Evolutionary conservation across 2,888 invertebrate genomes (phyloP).

Genomic region (Catocala fraxini): DNA sequence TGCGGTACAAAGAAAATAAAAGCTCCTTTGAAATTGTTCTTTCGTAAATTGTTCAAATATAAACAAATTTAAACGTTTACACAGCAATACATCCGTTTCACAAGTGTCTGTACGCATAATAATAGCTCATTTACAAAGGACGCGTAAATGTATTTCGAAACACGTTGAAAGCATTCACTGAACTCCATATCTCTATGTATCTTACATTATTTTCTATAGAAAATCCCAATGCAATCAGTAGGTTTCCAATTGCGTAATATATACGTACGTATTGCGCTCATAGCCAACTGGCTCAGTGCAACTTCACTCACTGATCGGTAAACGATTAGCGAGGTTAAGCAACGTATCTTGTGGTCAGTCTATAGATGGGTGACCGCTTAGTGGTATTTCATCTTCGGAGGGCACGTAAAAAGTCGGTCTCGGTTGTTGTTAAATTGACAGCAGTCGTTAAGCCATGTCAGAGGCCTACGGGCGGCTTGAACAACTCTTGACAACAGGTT

Average conservation of each 20-base stretch:
- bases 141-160: slow-evolving; percentile 41
- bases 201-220: slow-evolving; percentile 45
- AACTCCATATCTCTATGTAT: slow-evolving; percentile 39
- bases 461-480: no score
- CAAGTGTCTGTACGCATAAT: slow-evolving; percentile 21
- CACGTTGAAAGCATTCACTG: slow-evolving; percentile 47
- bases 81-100: slow-evolving; percentile 9
- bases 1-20: slow-evolving; percentile 33
- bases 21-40: slow-evolving; percentile 30
- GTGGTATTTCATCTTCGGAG: no score
- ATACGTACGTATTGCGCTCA: no score
- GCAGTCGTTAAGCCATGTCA: no score
- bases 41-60: slow-evolving; percentile 23
- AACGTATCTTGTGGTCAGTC: no score
- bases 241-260: slow-evolving; percentile 47
- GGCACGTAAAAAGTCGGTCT: no score
- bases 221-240: slow-evolving; percentile 50
- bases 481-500: no score
- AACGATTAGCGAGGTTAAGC: no score
- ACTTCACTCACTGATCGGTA: no score
- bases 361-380: no score
- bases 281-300: no score
- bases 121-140: slow-evolving; percentile 39
- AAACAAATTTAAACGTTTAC: slow-evolving; percentile 34
- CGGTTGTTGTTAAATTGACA: no score